Percentiles rank a stretch among this genome's conserved stretches.
These are phyloP conservation scores for Catocala nupta DNA, from an alignment of 2,888 invertebrate genomes.

Conservation along the genomic window DNA sequence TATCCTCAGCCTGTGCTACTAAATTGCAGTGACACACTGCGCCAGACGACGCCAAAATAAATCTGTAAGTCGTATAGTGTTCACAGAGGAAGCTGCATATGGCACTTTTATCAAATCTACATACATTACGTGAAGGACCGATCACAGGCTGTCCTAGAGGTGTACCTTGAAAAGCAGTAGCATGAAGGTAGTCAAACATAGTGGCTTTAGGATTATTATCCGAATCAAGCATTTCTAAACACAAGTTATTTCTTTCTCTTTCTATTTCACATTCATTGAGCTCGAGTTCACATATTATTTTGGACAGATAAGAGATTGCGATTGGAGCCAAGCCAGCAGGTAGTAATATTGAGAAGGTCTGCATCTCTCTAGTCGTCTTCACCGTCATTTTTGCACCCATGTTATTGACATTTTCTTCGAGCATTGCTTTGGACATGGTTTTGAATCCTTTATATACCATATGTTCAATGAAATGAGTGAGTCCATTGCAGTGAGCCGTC, in stretches of 20 bases:
- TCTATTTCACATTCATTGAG: constrained; percentile 60
- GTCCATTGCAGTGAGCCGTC: constrained; percentile 64
- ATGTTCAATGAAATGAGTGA: constrained; percentile 76
- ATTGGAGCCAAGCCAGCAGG: constrained; percentile 37
- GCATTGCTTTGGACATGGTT: constrained; percentile 35
- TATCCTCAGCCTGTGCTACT: constrained; percentile 83
- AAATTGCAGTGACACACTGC: constrained; percentile 89
- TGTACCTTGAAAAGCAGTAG: constrained; percentile 83
- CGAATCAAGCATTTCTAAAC: constrained; percentile 65
- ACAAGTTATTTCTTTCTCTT: constrained; percentile 62
- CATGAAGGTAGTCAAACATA: constrained; percentile 80
- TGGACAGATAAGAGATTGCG: constrained; percentile 56
- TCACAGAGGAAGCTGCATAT: constrained; percentile 58
- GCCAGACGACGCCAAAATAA: constrained; percentile 91
- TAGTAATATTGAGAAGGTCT: constrained; percentile 62
- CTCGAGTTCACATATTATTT: constrained; percentile 59
- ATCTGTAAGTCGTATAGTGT: constrained; percentile 82
- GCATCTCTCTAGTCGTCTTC: constrained; percentile 67
- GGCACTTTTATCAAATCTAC: constrained; percentile 77
- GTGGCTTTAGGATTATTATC: constrained; percentile 71
- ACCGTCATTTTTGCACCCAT: constrained; percentile 60
- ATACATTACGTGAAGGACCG: constrained; percentile 90
- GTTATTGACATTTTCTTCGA: constrained; percentile 50
- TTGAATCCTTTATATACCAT: constrained; percentile 70
- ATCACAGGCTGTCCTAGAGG: constrained; percentile 72